These are phyloP conservation scores for Zaprionus inermis DNA, from an alignment of 1,140 invertebrate species.

Conservation along the genomic window DNA sequence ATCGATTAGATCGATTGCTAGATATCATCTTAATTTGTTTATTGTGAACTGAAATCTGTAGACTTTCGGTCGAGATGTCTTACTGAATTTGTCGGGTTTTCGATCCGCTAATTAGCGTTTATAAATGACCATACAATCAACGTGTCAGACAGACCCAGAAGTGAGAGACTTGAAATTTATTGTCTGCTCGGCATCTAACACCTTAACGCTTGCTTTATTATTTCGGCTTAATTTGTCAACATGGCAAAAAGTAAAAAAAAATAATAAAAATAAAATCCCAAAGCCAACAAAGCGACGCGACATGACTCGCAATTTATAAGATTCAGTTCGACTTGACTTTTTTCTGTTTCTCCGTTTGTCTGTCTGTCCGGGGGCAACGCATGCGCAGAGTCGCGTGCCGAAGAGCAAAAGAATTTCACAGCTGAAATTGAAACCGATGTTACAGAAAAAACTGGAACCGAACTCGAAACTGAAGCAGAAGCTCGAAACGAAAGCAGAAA, in stretches of 20 bases:
- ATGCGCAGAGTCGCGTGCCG: slow-evolving; percentile 63
- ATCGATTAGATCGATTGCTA: neutral
- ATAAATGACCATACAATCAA: slow-evolving; percentile 23
- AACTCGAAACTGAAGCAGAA: slow-evolving; percentile 11
- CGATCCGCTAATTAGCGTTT: slow-evolving; percentile 31
- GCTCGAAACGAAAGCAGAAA: slow-evolving; percentile 14
- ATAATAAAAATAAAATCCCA: slow-evolving; percentile 32
- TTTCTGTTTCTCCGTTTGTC: neutral
- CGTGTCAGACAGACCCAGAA: slow-evolving; percentile 10
- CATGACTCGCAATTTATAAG: slow-evolving; percentile 49
- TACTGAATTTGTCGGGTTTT: slow-evolving; percentile 7
- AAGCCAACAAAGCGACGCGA: slow-evolving; percentile 55
- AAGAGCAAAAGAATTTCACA: slow-evolving; percentile 12
- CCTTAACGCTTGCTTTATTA: slow-evolving; percentile 34
- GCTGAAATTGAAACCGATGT: neutral
- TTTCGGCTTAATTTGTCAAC: slow-evolving; percentile 36
- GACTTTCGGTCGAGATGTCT: neutral
- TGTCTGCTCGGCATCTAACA: slow-evolving; percentile 32
- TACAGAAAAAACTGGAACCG: neutral
- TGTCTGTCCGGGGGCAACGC: slow-evolving; percentile 22
- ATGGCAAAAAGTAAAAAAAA: slow-evolving; percentile 15
- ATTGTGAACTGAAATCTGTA: neutral
- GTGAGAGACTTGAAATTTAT: slow-evolving; percentile 16
- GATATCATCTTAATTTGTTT: neutral
- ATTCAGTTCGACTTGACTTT: slow-evolving; percentile 13